Percentiles rank a stretch among this genome's conserved stretches.
phyloP scores from a whole-genome alignment of 2,113 vertebrate genomes.

The Rissa tridactyla region DNA sequence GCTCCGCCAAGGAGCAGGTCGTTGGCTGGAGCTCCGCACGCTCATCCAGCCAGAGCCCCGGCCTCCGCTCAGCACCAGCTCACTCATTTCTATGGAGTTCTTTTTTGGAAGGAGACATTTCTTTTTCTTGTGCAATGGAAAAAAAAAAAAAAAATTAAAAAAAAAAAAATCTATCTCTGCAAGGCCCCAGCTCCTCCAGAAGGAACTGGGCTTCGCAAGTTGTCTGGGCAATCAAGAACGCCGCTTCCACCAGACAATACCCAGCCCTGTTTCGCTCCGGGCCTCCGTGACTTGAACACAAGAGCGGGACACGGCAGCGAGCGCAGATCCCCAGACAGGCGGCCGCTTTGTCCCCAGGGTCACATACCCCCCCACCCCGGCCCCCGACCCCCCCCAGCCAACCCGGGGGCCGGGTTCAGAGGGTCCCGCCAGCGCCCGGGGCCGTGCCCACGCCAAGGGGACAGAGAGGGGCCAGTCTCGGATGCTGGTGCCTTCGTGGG shows the following conservation, averaged over 20 bases:
- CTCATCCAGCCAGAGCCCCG: not conserved
- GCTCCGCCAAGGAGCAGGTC: not conserved
- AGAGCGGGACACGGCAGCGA: not conserved
- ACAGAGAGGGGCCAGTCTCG: accelerated
- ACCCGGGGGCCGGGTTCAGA: not conserved
- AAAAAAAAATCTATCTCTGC: not conserved
- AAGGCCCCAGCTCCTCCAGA: constrained; percentile 11
- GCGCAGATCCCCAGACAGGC: constrained; percentile 27
- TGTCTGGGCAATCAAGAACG: not conserved
- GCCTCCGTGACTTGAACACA: constrained; percentile 46
- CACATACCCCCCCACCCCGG: too few relatives aligned
- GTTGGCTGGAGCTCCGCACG: not conserved
- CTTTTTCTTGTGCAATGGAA: constrained; percentile 52
- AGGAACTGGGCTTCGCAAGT: not conserved
- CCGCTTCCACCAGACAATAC: constrained; percentile 33
- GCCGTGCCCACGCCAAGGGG: not conserved
- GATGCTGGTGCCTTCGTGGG: accelerated
- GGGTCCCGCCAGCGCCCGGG: not conserved
- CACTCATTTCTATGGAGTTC: not conserved
- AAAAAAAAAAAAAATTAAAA: too few relatives aligned
- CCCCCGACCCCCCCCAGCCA: not conserved
- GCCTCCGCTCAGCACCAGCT: constrained; percentile 10
- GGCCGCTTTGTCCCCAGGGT: constrained; percentile 23
- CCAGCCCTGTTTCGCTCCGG: constrained; percentile 9
- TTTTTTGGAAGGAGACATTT: constrained; percentile 23